Evolutionary conservation across 2,888 invertebrate species (phyloP), one percentile per base, ranked within the genome.

Genomic region (Agrochola litura): DNA sequence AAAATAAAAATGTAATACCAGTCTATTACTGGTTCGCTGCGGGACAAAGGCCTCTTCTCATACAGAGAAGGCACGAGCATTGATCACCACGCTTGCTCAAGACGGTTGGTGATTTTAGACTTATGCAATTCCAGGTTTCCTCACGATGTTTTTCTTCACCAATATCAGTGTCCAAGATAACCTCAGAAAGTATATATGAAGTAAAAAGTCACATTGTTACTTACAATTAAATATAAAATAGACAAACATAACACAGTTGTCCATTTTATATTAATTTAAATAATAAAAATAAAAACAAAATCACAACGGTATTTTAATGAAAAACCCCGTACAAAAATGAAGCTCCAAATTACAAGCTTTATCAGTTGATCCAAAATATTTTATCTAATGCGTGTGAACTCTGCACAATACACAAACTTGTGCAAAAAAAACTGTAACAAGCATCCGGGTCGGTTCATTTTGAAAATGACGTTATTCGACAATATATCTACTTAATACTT

Each of bases 371-470:
- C 5, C 22, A 25, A 63, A 64, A 71, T 60, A 19, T 61, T 19
- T 46, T 37, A 19, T 6, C 0, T 54, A 67, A 67, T 64, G 22
- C 54, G 14, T 82, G 81, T n/a, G 67, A 82, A 72, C 22, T 46
- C 25, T 22, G 30, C 25, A 83, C 22, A 65, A 64, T n/a, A 60
- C 19, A 54, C 0, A 6, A 60, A 54, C 2, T 19, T 54, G 8
- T 61, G n/a, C 14, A 3, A 67, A 82, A 76, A 56, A 82, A 66
- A 2, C 4, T 49, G 30, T 10, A 22, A 5, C 16, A 25, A 37
- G 1, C 16, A 30, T 77, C 63, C 76, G 68, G 74, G 75, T 80
- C 1, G 6, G n/a, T 43, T 46, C 1, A 49, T 46, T 46, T 46
- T 12, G 1, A 46, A 71, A 64, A 64, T 41, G 6, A 41, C 16